Evolutionary conservation across 2,888 invertebrate genomes (phyloP).

Genomic region (Cephus rjabovi): DNA sequence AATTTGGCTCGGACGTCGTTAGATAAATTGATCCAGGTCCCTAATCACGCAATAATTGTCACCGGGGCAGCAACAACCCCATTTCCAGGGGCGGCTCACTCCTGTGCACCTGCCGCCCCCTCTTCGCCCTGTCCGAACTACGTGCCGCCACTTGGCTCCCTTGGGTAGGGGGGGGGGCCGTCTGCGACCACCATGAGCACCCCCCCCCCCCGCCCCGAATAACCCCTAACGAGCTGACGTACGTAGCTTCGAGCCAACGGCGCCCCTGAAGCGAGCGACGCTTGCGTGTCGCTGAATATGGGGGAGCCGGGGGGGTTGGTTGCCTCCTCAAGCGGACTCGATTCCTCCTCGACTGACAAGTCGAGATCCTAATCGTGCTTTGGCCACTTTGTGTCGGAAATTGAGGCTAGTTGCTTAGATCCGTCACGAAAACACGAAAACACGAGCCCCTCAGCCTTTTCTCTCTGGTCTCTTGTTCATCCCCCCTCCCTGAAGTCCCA

Average conservation of each 20-base stretch:
- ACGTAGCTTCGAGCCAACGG: no score
- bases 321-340: neutral
- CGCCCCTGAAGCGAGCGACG: neutral
- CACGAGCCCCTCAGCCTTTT: neutral
- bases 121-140: no score
- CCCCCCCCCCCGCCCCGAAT: no score
- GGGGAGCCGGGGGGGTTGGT: neutral
- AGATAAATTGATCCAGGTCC: constrained; percentile 15
- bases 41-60: constrained; percentile 16
- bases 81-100: no score
- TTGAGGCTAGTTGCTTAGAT: constrained; percentile 58
- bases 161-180: no score
- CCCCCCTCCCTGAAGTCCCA: no score
- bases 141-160: no score
- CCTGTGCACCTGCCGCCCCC: no score
- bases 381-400: constrained; percentile 65
- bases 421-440: constrained; percentile 54
- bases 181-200: no score
- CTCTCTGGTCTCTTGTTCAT: no score
- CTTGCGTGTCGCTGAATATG: neutral
- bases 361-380: constrained; percentile 57
- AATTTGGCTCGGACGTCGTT: constrained; percentile 13
- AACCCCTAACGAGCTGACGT: neutral
- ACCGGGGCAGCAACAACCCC: neutral
- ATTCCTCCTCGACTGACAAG: constrained; percentile 1